These are phyloP conservation scores for Erinaceus europaeus DNA, from an alignment of 2,113 vertebrate species.

Conservation along the genomic window DNA sequence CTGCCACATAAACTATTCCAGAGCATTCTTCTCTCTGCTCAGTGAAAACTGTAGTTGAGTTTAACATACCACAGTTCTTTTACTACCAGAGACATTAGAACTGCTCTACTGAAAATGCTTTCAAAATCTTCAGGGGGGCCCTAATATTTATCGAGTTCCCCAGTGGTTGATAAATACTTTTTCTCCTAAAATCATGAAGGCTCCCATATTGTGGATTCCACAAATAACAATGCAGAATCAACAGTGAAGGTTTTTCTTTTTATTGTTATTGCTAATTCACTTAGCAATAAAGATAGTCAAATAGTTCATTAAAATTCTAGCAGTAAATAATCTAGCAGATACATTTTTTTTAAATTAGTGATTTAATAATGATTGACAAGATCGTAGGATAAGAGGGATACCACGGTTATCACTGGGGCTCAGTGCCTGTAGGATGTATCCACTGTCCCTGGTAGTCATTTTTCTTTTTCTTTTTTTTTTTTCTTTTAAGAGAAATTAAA, in stretches of 20 bases:
- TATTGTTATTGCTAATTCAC: no score
- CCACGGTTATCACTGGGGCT: no score
- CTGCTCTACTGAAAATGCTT: conserved; percentile 46
- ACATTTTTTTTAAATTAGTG: background rate
- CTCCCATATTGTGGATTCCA: background rate
- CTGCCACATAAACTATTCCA: conserved; percentile 16
- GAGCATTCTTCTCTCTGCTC: background rate
- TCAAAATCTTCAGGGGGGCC: conserved; percentile 16
- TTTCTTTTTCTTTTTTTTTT: background rate
- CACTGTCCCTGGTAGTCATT: no score
- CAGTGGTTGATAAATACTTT: conserved; percentile 59
- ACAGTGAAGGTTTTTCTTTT: conserved; percentile 16
- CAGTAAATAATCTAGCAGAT: background rate
- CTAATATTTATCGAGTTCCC: conserved; percentile 26
- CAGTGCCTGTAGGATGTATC: no score
- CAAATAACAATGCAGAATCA: background rate
- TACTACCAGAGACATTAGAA: conserved; percentile 42
- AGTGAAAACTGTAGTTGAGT: conserved; percentile 36
- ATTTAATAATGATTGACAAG: background rate
- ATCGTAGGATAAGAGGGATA: no score
- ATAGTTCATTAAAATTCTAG: background rate
- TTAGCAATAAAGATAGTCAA: background rate
- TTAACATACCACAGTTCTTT: conserved; percentile 37
- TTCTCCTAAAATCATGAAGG: conserved; percentile 27
- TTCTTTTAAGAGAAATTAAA: background rate